A percentile compares a stretch with the other conserved stretches of the same genome.
These are phyloP conservation scores for Phorcus lineatus DNA, from an alignment of 2,888 invertebrate species.

Conservation along the genomic window DNA sequence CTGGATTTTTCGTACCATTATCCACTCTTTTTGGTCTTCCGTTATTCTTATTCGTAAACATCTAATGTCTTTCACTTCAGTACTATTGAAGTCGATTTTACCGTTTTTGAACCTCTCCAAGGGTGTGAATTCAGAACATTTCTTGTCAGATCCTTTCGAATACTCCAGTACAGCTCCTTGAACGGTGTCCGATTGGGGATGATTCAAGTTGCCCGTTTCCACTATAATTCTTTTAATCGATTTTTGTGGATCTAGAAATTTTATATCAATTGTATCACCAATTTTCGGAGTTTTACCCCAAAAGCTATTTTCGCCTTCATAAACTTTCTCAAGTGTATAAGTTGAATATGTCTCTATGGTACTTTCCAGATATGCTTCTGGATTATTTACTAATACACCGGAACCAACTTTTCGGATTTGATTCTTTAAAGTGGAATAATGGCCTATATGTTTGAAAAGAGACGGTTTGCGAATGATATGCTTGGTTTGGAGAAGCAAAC, in stretches of 20 bases:
- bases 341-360: not conserved
- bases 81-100: not conserved
- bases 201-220: not conserved
- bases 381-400: not conserved
- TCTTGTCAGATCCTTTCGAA: not conserved
- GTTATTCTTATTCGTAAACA: not conserved
- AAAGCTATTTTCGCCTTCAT: not conserved
- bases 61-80: not conserved
- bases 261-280: not conserved
- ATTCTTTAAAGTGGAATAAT: conserved; percentile 24
- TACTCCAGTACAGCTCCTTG: not conserved
- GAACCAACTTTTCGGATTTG: conserved; percentile 6
- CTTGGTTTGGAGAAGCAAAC: conserved; percentile 39
- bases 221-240: not conserved
- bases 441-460: conserved; percentile 29
- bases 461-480: not conserved
- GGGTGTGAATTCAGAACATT: not conserved
- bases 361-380: not conserved
- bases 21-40: not conserved
- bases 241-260: not conserved
- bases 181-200: not conserved
- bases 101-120: not conserved
- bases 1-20: not conserved
- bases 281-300: not conserved
- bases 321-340: not conserved